Conservation (phyloP, 2,888 invertebrate species). For the Melinaea marsaeus region DNA sequence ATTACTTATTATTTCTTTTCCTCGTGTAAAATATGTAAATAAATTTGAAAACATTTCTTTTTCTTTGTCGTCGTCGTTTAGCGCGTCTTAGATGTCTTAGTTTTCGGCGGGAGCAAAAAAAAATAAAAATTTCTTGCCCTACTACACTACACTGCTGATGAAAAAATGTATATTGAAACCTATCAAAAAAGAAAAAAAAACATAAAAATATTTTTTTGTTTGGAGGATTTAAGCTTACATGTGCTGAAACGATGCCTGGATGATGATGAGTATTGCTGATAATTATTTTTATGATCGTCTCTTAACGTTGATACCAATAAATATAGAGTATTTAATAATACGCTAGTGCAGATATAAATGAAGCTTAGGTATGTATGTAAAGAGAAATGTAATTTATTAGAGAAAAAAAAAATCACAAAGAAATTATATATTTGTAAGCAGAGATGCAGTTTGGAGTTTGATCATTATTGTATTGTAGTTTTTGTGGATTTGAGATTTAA, state of each 20-base stretch:
- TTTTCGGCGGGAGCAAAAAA: conserved; percentile 1
- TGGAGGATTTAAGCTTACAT: too few species aligned
- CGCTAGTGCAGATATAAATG: conserved; percentile 4
- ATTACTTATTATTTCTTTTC: conserved; percentile 63
- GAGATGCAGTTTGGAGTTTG: conserved; percentile 2
- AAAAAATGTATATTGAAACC: too few species aligned
- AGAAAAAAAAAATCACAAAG: not conserved
- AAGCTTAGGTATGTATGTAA: not conserved
- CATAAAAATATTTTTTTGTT: too few species aligned
- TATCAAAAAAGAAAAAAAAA: too few species aligned
- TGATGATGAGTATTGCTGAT: too few species aligned
- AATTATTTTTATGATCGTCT: not conserved
- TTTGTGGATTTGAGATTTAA: not conserved
- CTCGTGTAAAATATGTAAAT: conserved; percentile 75
- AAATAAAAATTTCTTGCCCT: not conserved
- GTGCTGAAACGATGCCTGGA: too few species aligned
- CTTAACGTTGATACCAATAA: not conserved
- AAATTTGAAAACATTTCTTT: conserved; percentile 48
- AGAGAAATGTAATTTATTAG: conserved; percentile 3
- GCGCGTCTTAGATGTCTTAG: conserved; percentile 18
- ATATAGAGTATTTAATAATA: conserved; percentile 2
- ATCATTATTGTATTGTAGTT: conserved; percentile 3
- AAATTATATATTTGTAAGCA: conserved; percentile 5
- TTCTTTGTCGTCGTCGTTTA: conserved; percentile 12
- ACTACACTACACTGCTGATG: not conserved